Conservation (phyloP, 2,797 vertebrate genomes). For the Danio jaintianensis region DNA sequence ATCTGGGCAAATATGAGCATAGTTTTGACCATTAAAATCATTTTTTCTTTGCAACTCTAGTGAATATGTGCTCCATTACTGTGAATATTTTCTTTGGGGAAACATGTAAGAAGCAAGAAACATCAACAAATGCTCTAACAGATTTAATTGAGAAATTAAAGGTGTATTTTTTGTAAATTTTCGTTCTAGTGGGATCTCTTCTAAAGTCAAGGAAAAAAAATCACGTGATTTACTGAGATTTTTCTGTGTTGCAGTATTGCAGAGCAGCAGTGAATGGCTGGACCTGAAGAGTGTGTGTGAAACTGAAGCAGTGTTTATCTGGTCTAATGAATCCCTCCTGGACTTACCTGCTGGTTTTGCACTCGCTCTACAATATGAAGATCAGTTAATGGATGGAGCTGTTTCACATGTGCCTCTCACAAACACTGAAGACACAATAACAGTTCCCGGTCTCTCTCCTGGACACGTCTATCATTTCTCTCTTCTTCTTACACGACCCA, state of each 20-base stretch:
- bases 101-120: not conserved
- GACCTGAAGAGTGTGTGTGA: constrained; percentile 49
- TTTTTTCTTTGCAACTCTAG: not conserved
- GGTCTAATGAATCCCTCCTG: constrained; percentile 43
- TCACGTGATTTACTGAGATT: not conserved
- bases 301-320: constrained; percentile 49
- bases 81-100: not conserved
- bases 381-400: not conserved
- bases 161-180: no score
- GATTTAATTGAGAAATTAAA: no score
- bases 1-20: not conserved
- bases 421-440: constrained; percentile 56
- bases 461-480: constrained; percentile 83
- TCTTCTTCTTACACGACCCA: constrained; percentile 74
- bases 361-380: constrained; percentile 33
- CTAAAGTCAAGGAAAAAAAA: no score
- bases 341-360: constrained; percentile 6
- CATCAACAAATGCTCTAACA: no score
- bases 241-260: constrained; percentile 46
- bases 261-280: constrained; percentile 32
- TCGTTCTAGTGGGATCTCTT: no score
- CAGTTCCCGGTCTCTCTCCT: constrained; percentile 79
- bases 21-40: not conserved
- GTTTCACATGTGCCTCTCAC: not conserved
- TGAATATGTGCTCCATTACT: not conserved